Evolutionary conservation across 2,888 invertebrate genomes (phyloP).

Genomic region (Pseudoips prasinana): DNA sequence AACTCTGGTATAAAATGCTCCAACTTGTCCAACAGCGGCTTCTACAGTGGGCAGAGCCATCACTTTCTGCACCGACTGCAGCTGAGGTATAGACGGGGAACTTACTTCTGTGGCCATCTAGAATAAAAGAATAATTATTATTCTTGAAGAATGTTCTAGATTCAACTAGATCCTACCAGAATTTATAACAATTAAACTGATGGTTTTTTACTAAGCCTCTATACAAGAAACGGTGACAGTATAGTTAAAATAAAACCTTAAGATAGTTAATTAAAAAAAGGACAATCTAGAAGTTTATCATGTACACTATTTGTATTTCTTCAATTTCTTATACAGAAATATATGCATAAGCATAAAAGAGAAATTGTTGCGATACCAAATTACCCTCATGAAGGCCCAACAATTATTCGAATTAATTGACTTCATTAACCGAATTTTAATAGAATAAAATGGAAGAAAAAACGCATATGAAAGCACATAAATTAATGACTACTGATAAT

Average conservation of each 20-base stretch:
- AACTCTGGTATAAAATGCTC: constrained; percentile 77
- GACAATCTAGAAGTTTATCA: too few relatives aligned
- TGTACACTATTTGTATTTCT: too few relatives aligned
- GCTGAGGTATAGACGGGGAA: constrained; percentile 53
- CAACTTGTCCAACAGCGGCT: constrained; percentile 80
- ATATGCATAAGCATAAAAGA: too few relatives aligned
- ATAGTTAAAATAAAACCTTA: too few relatives aligned
- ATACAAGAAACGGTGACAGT: too few relatives aligned
- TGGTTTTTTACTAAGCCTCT: too few relatives aligned
- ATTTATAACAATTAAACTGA: too few relatives aligned
- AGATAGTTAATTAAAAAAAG: too few relatives aligned
- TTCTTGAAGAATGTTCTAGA: constrained; percentile 4
- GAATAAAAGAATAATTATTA: background rate
- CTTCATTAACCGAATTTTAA: background rate
- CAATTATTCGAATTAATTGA: background rate
- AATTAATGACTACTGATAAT: too few relatives aligned
- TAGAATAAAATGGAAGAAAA: background rate
- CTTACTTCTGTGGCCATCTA: constrained; percentile 74
- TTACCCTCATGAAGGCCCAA: background rate
- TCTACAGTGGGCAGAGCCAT: constrained; percentile 80
- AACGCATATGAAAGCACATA: background rate
- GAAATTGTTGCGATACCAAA: too few relatives aligned
- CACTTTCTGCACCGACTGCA: constrained; percentile 78
- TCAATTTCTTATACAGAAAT: too few relatives aligned
- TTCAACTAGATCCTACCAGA: too few relatives aligned